These are phyloP conservation scores for Seriola dumerili DNA, from an alignment of 2,113 vertebrate species.

Conservation along the genomic window DNA sequence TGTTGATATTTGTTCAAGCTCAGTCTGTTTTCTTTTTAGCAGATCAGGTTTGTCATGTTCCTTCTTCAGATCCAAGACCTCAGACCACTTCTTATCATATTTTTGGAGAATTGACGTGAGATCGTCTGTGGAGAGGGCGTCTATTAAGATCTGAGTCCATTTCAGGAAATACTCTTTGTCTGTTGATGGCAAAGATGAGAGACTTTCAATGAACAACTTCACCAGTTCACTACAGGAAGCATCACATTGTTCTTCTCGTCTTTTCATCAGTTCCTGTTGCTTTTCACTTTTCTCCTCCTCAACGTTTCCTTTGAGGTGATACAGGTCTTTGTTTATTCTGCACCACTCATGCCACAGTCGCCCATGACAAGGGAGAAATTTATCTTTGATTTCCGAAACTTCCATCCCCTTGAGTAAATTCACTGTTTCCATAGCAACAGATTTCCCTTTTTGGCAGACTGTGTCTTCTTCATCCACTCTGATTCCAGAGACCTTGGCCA, in stretches of 20 bases:
- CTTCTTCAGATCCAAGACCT: no score
- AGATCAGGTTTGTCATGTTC: no score
- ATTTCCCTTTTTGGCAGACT: conserved; percentile 61
- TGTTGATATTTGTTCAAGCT: no score
- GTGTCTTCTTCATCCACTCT: conserved; percentile 72
- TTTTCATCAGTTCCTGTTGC: conserved; percentile 68
- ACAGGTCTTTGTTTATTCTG: conserved; percentile 75
- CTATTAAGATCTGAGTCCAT: conserved; percentile 74
- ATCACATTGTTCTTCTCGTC: conserved; percentile 69
- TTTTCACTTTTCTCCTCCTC: conserved; percentile 73
- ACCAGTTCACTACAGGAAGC: conserved; percentile 32
- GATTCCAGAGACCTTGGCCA: conserved; percentile 60
- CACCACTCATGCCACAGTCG: conserved; percentile 78
- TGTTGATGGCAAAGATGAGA: conserved; percentile 43
- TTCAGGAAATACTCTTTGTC: conserved; percentile 80
- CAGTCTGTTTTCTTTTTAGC: no score
- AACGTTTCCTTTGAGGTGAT: conserved; percentile 73
- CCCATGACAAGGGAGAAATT: conserved; percentile 66
- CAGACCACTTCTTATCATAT: conserved; percentile 46
- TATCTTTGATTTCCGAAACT: conserved; percentile 73
- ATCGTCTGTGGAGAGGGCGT: conserved; percentile 55
- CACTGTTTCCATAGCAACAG: conserved; percentile 47
- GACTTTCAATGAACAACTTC: conserved; percentile 38
- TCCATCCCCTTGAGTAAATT: conserved; percentile 52
- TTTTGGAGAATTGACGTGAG: conserved; percentile 45